phyloP scores from a whole-genome alignment of 2,888 invertebrate genomes.

The Ophion obscuratus region DNA sequence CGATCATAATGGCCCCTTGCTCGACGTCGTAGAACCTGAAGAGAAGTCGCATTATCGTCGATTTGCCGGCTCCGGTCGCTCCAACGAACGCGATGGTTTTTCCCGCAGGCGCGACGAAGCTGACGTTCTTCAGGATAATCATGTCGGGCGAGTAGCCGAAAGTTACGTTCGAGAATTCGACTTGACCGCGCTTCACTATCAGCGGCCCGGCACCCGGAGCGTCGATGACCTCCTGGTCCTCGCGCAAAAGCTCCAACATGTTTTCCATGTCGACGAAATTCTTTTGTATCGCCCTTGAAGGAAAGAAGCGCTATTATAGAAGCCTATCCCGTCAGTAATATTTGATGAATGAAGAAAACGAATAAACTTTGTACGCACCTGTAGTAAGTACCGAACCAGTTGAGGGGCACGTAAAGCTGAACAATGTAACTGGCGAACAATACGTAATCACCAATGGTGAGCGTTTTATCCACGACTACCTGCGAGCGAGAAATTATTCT shows the following conservation, averaged over 20 bases:
- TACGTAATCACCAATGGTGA: constrained; percentile 98
- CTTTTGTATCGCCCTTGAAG: constrained; percentile 94
- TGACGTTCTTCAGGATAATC: constrained; percentile 90
- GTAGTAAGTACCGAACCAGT: constrained; percentile 99
- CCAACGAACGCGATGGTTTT: constrained; percentile 95
- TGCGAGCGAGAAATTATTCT: constrained; percentile 42
- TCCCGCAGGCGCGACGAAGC: constrained; percentile 92
- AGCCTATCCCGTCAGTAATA: not conserved
- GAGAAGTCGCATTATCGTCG: constrained; percentile 96
- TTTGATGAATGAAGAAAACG: not conserved
- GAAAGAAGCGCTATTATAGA: not conserved
- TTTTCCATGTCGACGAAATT: constrained; percentile 99
- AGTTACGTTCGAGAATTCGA: constrained; percentile 95
- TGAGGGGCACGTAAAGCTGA: constrained; percentile 97
- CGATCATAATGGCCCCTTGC: constrained; percentile 93
- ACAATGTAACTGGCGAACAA: constrained; percentile 97
- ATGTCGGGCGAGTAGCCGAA: constrained; percentile 95
- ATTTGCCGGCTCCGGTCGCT: constrained; percentile 96
- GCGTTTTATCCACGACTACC: constrained; percentile 86
- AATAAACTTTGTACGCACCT: constrained; percentile 86
- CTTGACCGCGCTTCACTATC: constrained; percentile 88
- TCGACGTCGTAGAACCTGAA: constrained; percentile 99
- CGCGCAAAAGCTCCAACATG: constrained; percentile 97
- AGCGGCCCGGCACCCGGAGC: constrained; percentile 91
- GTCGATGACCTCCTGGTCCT: constrained; percentile 94